phyloP scores from a whole-genome alignment of 2,797 vertebrate genomes.

The Gymnocypris eckloni region DNA sequence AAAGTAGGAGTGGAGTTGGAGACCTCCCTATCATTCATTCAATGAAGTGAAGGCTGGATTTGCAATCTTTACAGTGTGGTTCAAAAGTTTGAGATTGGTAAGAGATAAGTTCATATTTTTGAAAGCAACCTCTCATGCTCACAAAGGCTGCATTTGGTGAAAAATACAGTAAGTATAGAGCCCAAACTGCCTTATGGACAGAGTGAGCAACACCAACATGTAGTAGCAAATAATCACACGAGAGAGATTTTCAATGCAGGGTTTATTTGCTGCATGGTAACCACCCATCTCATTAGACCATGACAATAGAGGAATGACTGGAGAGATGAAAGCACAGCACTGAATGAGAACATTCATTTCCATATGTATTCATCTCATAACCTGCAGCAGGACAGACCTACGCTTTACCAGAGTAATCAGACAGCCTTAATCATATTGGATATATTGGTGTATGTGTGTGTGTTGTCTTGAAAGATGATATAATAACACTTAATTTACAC shows the following conservation, averaged over 20 bases:
- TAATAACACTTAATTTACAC: neutral
- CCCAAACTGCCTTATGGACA: neutral
- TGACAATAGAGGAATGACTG: slow-evolving; percentile 64
- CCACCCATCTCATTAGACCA: slow-evolving; percentile 78
- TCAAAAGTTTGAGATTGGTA: neutral
- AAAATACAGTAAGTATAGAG: neutral
- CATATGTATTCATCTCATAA: slow-evolving; percentile 62
- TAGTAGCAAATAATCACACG: slow-evolving; percentile 60
- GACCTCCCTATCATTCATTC: neutral
- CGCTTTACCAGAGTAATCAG: neutral
- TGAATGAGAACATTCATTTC: slow-evolving; percentile 40
- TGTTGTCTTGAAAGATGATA: slow-evolving; percentile 11
- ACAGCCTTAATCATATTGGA: neutral
- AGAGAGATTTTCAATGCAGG: slow-evolving; percentile 19
- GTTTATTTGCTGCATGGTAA: slow-evolving; percentile 68
- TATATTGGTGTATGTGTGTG: neutral
- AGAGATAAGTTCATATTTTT: neutral
- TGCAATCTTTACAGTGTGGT: neutral
- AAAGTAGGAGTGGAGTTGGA: neutral
- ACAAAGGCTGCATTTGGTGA: neutral
- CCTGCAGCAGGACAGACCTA: slow-evolving; percentile 6
- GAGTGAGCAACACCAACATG: slow-evolving; percentile 64
- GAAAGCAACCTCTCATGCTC: neutral
- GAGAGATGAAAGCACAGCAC: slow-evolving; percentile 52
- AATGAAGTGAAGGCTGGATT: neutral